Conservation (phyloP, 1,140 invertebrate genomes). For the Laupala kohalensis region DNA sequence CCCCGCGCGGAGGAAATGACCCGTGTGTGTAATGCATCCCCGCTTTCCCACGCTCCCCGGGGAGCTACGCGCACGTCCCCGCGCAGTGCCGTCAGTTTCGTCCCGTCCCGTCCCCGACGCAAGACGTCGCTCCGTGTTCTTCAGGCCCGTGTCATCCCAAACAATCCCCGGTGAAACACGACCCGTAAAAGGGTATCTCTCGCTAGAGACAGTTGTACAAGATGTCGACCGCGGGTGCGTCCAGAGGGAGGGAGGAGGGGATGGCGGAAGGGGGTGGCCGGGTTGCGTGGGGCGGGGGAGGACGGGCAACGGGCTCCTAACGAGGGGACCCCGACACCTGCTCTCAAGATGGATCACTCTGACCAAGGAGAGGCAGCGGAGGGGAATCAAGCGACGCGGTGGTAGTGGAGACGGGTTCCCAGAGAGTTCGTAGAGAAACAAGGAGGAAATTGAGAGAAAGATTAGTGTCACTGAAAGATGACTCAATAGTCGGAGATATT, state of each 20-base stretch:
- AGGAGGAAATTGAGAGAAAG: too few species aligned
- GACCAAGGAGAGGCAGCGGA: background rate
- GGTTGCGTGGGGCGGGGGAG: background rate
- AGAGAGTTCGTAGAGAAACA: too few species aligned
- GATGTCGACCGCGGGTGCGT: background rate
- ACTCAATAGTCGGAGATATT: too few species aligned
- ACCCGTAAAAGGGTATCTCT: background rate
- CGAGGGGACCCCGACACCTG: background rate
- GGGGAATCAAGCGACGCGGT: background rate
- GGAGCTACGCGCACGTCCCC: background rate
- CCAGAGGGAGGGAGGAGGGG: background rate
- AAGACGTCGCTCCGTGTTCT: too few species aligned
- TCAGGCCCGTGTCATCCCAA: background rate
- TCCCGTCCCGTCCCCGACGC: background rate
- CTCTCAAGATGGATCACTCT: background rate
- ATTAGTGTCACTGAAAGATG: too few species aligned
- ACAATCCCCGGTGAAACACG: background rate
- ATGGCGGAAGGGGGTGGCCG: too few species aligned
- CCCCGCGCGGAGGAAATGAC: too few species aligned
- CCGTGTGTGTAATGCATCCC: too few species aligned
- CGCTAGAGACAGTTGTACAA: background rate
- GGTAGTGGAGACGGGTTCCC: background rate
- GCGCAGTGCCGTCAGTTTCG: too few species aligned
- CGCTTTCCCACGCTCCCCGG: too few species aligned
- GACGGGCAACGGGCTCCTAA: background rate